These are phyloP conservation scores for Chymomyza costata DNA, from an alignment of 1,140 invertebrate genomes.

Conservation along the genomic window DNA sequence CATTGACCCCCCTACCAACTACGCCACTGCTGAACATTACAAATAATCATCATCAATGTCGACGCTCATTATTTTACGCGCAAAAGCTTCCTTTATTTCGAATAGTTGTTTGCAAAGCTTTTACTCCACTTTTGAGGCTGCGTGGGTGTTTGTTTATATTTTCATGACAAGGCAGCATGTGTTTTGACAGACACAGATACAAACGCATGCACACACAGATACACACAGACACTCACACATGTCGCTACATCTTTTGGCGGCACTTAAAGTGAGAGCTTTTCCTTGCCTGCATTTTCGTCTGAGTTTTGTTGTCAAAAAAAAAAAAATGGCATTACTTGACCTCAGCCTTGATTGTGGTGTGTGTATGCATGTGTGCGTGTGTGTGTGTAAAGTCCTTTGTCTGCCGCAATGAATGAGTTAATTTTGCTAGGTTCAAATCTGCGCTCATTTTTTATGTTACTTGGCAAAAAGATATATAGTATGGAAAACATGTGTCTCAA, in stretches of 20 bases:
- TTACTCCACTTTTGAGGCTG: constrained; percentile 37
- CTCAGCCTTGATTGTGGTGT: constrained; percentile 33
- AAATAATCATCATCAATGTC: constrained; percentile 2
- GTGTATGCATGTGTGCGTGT: neutral
- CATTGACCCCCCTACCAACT: too few species aligned
- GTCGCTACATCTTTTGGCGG: constrained; percentile 21
- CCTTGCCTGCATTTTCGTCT: constrained; percentile 58
- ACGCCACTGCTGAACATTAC: too few species aligned
- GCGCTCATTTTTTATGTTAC: constrained; percentile 46
- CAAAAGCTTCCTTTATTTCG: constrained; percentile 59
- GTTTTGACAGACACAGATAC: constrained; percentile 28
- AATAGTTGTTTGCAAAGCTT: constrained; percentile 61
- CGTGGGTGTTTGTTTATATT: constrained; percentile 68
- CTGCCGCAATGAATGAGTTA: constrained; percentile 63
- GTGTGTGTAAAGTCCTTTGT: constrained; percentile 36
- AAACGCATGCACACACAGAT: constrained; percentile 7
- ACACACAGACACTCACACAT: constrained; percentile 4
- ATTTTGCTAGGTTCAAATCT: constrained; percentile 56
- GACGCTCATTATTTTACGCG: constrained; percentile 49
- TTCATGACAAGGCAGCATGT: constrained; percentile 53
- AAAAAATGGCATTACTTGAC: constrained; percentile 66
- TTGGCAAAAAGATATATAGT: constrained; percentile 30
- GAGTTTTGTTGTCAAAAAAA: too few species aligned
- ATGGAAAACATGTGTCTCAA: too few species aligned
- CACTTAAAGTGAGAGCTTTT: constrained; percentile 52